Evolutionary conservation across 2,113 vertebrate genomes (phyloP), one percentile per base, ranked within the genome.

Genomic region (Catagonus wagneri): DNA sequence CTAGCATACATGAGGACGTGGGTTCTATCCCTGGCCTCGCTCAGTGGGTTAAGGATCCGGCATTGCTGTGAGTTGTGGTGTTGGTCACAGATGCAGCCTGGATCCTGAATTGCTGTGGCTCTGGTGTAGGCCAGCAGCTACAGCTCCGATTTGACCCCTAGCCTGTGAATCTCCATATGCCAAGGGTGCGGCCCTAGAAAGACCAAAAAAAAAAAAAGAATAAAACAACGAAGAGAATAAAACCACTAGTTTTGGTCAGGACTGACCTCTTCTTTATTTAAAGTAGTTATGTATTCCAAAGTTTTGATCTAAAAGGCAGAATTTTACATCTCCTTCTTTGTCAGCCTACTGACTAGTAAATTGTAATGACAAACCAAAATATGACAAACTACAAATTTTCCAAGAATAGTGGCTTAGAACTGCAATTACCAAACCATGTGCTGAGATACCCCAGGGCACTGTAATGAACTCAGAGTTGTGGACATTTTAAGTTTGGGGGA

Each of bases 181-280:
- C 44, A 6, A 8, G 8, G 44, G 44, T 44, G 44, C 44, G 8
- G 44, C 44, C 8, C 44, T 44, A 44, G 44, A 44, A 44, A 44
- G 44, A 44, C 8, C 4, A 44, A 44, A 44, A 44, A 44, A 44
- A 44, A 44, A 44, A 44, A 44, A 44, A 44, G 44, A 8, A 44
- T 44, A 44, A 44, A 44, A 44, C 68, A 60, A 83, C 34, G 68
- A 60, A 90, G 52, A 81, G 3, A 87, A 50, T 36, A 80, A 76
- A 96, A 83, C 34, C 52, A 66, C 3, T 36, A 54, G 69, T 66
- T 63, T 83, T 95, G 20, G 20, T 88, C 61, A 95, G 61, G 50
- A 74, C 3, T 90, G 6, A 69, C 61, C 15, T 94, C 71, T 83
- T n/a, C 19, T 84, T 78, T 60, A 75, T 83, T 96, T 93, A 69